phyloP scores from a whole-genome alignment of 2,888 invertebrate species.

The Teinopalpus imperialis region DNA sequence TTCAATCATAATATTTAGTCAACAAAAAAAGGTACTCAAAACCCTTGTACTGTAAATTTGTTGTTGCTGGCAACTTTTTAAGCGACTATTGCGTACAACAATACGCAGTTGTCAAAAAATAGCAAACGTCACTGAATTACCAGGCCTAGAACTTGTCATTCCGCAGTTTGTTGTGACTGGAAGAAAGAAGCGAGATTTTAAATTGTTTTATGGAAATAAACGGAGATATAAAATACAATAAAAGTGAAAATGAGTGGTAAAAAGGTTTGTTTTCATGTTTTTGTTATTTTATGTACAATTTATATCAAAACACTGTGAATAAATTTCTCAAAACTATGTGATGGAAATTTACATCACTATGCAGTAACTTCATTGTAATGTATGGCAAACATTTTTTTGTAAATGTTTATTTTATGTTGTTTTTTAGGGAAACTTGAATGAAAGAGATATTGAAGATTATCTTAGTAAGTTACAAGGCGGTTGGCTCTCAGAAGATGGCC shows the following conservation, averaged over 20 bases:
- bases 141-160: conserved; percentile 39
- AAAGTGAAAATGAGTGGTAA: conserved; percentile 35
- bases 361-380: too few species aligned
- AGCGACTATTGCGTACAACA: conserved; percentile 35
- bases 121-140: conserved; percentile 39
- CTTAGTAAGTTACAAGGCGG: conserved; percentile 36
- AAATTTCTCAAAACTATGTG: conserved; percentile 43
- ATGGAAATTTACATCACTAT: conserved; percentile 40
- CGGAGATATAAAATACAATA: conserved; percentile 17
- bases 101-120: conserved; percentile 41
- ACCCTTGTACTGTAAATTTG: conserved; percentile 40
- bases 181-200: conserved; percentile 33
- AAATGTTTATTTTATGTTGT: too few species aligned
- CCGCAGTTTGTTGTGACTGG: conserved; percentile 30
- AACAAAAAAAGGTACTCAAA: conserved; percentile 41
- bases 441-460: conserved; percentile 39
- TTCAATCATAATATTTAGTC: conserved; percentile 40
- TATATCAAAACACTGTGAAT: conserved; percentile 40
- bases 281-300: conserved; percentile 40
- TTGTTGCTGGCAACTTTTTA: conserved; percentile 43
- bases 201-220: conserved; percentile 27
- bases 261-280: conserved; percentile 37
- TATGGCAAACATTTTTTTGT: too few species aligned
- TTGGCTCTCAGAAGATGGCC: conserved; percentile 42
- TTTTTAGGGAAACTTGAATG: conserved; percentile 18